These are phyloP conservation scores for Triplophysa yarkandensis DNA, from an alignment of 2,797 vertebrate species.

Conservation along the genomic window DNA sequence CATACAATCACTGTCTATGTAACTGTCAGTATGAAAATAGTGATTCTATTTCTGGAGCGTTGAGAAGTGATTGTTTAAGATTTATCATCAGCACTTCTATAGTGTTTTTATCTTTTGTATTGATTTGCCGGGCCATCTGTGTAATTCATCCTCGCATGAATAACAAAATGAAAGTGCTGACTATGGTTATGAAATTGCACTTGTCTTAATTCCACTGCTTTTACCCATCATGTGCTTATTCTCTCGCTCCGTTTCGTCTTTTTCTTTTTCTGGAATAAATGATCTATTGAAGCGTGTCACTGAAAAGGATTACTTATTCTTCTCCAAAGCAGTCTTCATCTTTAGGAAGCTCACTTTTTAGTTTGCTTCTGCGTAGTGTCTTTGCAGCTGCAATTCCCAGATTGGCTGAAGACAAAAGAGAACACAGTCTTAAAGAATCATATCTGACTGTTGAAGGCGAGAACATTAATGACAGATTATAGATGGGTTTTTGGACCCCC, in stretches of 20 bases:
- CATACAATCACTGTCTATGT: neutral
- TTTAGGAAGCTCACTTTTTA: neutral
- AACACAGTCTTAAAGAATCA: neutral
- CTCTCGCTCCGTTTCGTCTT: neutral
- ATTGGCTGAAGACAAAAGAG: neutral
- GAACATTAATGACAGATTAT: neutral
- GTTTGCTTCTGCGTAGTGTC: neutral
- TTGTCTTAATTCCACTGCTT: conserved; percentile 4
- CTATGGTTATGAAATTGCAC: neutral
- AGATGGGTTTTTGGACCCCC: neutral
- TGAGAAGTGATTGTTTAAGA: conserved; percentile 15
- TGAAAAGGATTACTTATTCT: conserved; percentile 15
- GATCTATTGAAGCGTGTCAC: neutral
- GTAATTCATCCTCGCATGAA: conserved; percentile 12
- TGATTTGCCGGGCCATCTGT: neutral
- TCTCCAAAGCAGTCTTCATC: conserved; percentile 6
- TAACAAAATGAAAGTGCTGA: conserved; percentile 14
- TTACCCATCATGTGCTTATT: neutral
- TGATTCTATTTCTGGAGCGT: neutral
- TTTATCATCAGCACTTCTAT: conserved; percentile 11
- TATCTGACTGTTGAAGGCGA: neutral
- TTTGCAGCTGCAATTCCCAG: neutral
- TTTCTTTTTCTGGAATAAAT: neutral
- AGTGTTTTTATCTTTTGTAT: conserved; percentile 22
- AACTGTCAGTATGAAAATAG: neutral